These are phyloP conservation scores for Danio tinwini DNA, from an alignment of 2,797 vertebrate species.

Conservation along the genomic window DNA sequence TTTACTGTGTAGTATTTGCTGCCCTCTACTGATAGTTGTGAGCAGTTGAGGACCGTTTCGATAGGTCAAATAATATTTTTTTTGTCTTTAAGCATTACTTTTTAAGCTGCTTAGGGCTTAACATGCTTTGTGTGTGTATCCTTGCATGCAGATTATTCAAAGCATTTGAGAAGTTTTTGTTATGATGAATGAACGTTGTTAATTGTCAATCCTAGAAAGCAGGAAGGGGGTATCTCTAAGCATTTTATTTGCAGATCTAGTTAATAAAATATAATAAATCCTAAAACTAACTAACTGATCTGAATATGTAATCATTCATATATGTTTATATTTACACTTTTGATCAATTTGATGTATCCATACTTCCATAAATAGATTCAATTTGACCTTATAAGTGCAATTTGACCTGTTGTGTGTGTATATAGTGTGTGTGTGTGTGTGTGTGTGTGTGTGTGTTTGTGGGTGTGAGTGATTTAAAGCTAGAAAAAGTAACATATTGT, in stretches of 20 bases:
- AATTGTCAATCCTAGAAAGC: background rate
- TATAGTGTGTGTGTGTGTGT: too few species aligned
- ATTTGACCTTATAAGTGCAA: too few species aligned
- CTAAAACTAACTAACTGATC: background rate
- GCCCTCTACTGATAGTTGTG: conserved; percentile 64
- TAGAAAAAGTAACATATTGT: too few species aligned
- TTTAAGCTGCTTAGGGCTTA: background rate
- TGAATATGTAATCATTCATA: too few species aligned
- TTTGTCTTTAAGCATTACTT: conserved; percentile 12
- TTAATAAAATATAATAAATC: background rate
- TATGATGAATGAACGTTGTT: background rate
- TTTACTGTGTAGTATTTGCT: conserved; percentile 63
- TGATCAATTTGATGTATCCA: too few species aligned
- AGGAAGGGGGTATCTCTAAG: background rate
- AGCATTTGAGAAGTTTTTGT: background rate
- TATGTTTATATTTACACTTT: too few species aligned
- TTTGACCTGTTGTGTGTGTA: too few species aligned
- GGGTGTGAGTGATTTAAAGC: too few species aligned
- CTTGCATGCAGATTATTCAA: conserved; percentile 3
- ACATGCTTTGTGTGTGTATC: background rate
- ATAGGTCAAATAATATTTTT: background rate
- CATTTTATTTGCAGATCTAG: too few species aligned
- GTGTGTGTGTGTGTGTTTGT: too few species aligned
- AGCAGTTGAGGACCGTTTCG: conserved; percentile 51
- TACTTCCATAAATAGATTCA: too few species aligned